Conservation (phyloP, 2,888 invertebrate genomes). For the Perdita meconis region DNA sequence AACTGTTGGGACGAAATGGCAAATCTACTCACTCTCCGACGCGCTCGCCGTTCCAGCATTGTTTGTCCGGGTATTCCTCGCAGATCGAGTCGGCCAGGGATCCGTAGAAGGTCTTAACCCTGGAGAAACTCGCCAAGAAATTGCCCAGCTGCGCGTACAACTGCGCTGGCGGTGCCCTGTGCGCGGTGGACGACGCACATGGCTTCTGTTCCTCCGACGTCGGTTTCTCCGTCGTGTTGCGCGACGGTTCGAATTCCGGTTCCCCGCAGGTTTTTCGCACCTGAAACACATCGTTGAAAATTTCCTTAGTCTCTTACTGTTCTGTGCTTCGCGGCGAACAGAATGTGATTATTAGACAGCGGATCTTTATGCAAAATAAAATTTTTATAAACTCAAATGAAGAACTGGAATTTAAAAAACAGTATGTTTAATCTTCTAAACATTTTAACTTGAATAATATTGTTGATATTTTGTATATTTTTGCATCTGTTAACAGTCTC, state of each 20-base stretch:
- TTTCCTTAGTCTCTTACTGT: background rate
- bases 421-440: too few relatives aligned
- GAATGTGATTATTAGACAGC: too few relatives aligned
- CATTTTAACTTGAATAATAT: too few relatives aligned
- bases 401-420: too few relatives aligned
- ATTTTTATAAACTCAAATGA: too few relatives aligned
- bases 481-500: too few relatives aligned
- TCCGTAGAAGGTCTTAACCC: slow-evolving; percentile 93
- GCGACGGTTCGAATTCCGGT: slow-evolving; percentile 73
- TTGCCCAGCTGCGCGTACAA: slow-evolving; percentile 82
- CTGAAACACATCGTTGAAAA: slow-evolving; percentile 70
- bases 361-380: too few relatives aligned
- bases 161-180: slow-evolving; percentile 79
- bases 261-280: slow-evolving; percentile 81
- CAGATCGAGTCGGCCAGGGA: slow-evolving; percentile 92
- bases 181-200: slow-evolving; percentile 58
- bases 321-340: too few relatives aligned
- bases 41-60: slow-evolving; percentile 93
- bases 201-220: slow-evolving; percentile 52
- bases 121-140: slow-evolving; percentile 83
- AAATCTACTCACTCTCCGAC: slow-evolving; percentile 89
- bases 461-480: too few relatives aligned
- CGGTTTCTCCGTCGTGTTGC: slow-evolving; percentile 53
- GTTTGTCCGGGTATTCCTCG: slow-evolving; percentile 88
- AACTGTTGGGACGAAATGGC: background rate